Conservation (phyloP, 2,113 vertebrate genomes). For the Otolemur garnettii region DNA sequence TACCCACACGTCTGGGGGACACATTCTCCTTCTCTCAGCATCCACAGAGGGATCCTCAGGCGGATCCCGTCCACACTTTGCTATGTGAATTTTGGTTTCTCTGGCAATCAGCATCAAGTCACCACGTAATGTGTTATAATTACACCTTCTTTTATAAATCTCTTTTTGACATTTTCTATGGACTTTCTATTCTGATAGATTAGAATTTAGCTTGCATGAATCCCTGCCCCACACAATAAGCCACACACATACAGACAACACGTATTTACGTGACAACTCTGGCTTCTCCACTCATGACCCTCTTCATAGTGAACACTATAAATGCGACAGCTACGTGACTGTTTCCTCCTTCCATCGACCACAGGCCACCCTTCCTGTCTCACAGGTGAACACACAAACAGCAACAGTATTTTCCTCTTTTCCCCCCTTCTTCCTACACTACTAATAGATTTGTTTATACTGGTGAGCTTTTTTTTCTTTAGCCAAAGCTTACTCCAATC, state of each 20-base stretch:
- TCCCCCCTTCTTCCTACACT: not conserved
- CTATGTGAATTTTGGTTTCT: not conserved
- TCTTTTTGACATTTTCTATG: not conserved
- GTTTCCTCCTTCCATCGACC: not conserved
- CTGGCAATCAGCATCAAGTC: not conserved
- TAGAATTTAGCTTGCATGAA: not conserved
- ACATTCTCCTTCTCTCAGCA: no score
- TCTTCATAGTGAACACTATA: slow-evolving; percentile 1
- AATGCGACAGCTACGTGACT: not conserved
- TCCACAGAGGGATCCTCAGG: no score
- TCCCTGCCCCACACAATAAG: not conserved
- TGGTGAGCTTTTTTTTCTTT: slow-evolving; percentile 22
- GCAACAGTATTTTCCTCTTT: not conserved
- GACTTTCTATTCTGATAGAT: not conserved
- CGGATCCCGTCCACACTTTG: no score
- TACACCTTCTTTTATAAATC: not conserved
- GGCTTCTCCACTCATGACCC: not conserved
- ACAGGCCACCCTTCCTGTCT: not conserved
- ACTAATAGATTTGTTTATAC: not conserved
- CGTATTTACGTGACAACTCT: not conserved
- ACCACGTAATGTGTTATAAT: not conserved
- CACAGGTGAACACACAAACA: no score
- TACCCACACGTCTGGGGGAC: no score
- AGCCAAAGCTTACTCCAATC: not conserved
- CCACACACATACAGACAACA: not conserved